A percentile compares a stretch with the other conserved stretches of the same genome.
phyloP scores from a whole-genome alignment of 2,888 invertebrate genomes.

The Drosophila eohydei region DNA sequence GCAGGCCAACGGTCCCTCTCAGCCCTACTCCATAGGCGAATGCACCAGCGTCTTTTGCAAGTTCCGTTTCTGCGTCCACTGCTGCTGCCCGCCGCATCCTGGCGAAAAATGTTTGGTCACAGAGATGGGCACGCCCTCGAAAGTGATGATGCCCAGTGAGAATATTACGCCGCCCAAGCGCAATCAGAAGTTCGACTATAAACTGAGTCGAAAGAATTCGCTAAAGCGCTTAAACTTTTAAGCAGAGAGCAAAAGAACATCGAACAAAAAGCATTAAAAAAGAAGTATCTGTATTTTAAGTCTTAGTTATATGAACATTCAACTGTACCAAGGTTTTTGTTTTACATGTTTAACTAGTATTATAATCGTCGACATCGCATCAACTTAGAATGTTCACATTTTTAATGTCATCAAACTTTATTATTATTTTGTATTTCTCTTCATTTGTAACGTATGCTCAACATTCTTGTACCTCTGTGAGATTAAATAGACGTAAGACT shows the following conservation, averaged over 20 bases:
- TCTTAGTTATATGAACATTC: conserved; percentile 17
- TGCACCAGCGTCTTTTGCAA: conserved; percentile 70
- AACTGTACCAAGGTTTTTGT: conserved; percentile 39
- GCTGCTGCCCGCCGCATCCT: conserved; percentile 76
- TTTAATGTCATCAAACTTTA: conserved; percentile 28
- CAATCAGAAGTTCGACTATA: conserved; percentile 54
- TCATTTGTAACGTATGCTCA: conserved; percentile 46
- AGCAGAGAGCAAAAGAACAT: background rate
- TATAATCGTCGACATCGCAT: conserved; percentile 40
- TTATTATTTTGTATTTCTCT: conserved; percentile 10
- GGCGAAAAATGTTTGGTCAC: conserved; percentile 72
- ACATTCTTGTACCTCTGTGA: conserved; percentile 70
- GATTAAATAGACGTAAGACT: conserved; percentile 61
- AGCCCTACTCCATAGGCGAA: conserved; percentile 53
- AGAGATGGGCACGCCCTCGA: conserved; percentile 78
- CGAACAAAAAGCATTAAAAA: conserved; percentile 5
- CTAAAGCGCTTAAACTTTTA: conserved; percentile 68
- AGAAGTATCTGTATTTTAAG: background rate
- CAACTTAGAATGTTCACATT: conserved; percentile 14
- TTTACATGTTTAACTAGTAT: conserved; percentile 48
- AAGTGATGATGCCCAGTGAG: conserved; percentile 61
- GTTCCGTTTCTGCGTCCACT: conserved; percentile 75
- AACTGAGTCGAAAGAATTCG: conserved; percentile 67
- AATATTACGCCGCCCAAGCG: conserved; percentile 66
- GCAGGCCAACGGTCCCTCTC: background rate